These are phyloP conservation scores for Cosmia pyralina DNA, from an alignment of 2,888 invertebrate species.

Conservation along the genomic window DNA sequence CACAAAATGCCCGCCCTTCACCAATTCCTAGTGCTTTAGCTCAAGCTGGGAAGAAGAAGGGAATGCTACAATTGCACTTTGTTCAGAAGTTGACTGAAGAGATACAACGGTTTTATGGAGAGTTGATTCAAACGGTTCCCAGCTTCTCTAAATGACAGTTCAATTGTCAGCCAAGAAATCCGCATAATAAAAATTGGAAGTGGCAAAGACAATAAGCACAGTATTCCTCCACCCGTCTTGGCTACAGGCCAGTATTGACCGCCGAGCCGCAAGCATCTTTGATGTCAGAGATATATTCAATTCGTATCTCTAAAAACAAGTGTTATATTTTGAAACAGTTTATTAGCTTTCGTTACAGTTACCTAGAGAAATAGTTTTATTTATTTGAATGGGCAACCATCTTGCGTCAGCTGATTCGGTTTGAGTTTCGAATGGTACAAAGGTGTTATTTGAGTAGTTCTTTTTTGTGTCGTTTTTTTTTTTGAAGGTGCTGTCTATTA, in stretches of 20 bases:
- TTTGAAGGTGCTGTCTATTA: slow-evolving; percentile 2
- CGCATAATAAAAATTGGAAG: slow-evolving; percentile 26
- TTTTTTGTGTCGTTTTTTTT: slow-evolving; percentile 1
- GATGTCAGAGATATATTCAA: slow-evolving; percentile 59
- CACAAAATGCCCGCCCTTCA: too few species aligned
- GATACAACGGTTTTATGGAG: neutral
- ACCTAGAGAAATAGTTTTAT: slow-evolving; percentile 60
- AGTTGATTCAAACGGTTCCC: neutral
- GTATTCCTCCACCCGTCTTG: slow-evolving; percentile 43
- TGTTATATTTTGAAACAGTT: slow-evolving; percentile 59
- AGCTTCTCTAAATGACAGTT: neutral
- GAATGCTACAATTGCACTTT: neutral
- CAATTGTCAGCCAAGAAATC: slow-evolving; percentile 4
- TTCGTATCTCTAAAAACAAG: slow-evolving; percentile 45
- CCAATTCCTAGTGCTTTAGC: too few species aligned
- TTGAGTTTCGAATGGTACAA: slow-evolving; percentile 31
- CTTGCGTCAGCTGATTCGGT: slow-evolving; percentile 43
- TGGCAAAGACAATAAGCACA: slow-evolving; percentile 49
- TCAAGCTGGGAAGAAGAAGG: too few species aligned
- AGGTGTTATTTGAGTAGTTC: slow-evolving; percentile 22
- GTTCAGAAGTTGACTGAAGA: neutral
- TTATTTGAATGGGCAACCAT: slow-evolving; percentile 47
- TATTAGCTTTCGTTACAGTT: slow-evolving; percentile 63
- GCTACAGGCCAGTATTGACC: slow-evolving; percentile 45
- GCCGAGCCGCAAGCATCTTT: slow-evolving; percentile 41